A percentile compares a stretch with the other conserved stretches of the same genome.
Conservation (phyloP, 2,797 vertebrate genomes). For the Periophthalmus magnuspinnatus region DNA sequence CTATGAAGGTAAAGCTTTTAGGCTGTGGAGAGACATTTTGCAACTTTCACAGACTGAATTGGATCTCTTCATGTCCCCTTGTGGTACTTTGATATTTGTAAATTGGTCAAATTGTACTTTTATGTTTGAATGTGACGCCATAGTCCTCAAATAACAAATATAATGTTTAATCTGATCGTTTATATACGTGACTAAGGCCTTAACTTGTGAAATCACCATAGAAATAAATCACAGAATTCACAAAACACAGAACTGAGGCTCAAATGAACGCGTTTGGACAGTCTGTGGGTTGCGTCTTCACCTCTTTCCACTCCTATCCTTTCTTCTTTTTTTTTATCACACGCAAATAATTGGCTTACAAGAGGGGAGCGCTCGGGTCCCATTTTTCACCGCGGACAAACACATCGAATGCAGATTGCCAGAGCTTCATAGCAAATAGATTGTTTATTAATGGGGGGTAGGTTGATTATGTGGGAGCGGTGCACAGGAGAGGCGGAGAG, state of each 20-base stretch:
- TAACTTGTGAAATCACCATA: too few species aligned
- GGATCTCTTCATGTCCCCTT: too few species aligned
- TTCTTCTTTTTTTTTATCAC: conserved; percentile 63
- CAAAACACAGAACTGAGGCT: conserved; percentile 61
- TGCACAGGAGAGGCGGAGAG: conserved; percentile 14
- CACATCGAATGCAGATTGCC: conserved; percentile 84
- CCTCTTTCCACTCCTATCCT: conserved; percentile 43
- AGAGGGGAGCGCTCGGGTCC: conserved; percentile 58
- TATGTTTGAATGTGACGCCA: too few species aligned
- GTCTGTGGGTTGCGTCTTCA: conserved; percentile 61
- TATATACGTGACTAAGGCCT: too few species aligned
- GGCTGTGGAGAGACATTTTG: too few species aligned
- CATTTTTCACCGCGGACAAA: conserved; percentile 83
- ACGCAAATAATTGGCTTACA: conserved; percentile 82
- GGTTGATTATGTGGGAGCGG: conserved; percentile 76
- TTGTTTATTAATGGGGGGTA: conserved; percentile 81
- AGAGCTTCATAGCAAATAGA: conserved; percentile 83
- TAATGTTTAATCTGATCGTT: too few species aligned
- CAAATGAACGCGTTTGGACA: conserved; percentile 78
- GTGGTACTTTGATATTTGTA: too few species aligned
- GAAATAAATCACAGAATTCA: too few species aligned
- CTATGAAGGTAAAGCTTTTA: too few species aligned
- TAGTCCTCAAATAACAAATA: too few species aligned
- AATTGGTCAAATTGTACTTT: too few species aligned
- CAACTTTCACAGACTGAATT: too few species aligned